phyloP scores from a whole-genome alignment of 2,888 invertebrate genomes.

The Oscheius sp. region DNA sequence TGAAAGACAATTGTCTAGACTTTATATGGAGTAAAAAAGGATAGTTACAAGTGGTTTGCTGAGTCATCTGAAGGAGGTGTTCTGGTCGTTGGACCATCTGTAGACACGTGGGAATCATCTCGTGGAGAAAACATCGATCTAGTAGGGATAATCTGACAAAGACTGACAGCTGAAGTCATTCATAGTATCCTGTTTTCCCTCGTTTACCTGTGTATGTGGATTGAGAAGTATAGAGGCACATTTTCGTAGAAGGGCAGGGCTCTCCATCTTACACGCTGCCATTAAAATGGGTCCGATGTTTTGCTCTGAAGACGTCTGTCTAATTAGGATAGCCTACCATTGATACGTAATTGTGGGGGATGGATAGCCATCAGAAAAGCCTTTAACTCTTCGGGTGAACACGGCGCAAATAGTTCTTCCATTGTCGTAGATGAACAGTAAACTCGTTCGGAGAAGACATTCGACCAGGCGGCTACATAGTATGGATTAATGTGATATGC shows the following conservation, averaged over 20 bases:
- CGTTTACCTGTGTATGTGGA: constrained; percentile 55
- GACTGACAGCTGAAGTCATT: constrained; percentile 57
- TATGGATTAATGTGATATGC: constrained; percentile 69
- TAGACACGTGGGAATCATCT: constrained; percentile 69
- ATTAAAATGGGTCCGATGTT: constrained; percentile 69
- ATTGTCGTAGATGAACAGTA: constrained; percentile 43
- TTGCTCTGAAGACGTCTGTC: constrained; percentile 57
- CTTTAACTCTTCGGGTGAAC: constrained; percentile 68
- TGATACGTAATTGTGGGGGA: constrained; percentile 70
- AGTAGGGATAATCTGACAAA: constrained; percentile 69
- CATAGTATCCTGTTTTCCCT: neutral
- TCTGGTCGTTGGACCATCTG: constrained; percentile 66
- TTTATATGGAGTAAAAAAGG: neutral
- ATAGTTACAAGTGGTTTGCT: constrained; percentile 67
- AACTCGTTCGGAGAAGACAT: constrained; percentile 58
- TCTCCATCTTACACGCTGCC: constrained; percentile 70
- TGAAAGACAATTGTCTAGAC: constrained; percentile 68
- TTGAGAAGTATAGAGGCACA: constrained; percentile 67
- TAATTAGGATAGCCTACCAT: constrained; percentile 50
- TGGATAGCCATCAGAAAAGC: constrained; percentile 70
- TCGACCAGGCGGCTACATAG: constrained; percentile 70
- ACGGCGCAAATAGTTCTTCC: constrained; percentile 68
- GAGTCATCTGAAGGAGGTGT: constrained; percentile 69
- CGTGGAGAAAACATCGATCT: constrained; percentile 70
- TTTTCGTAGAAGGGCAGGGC: constrained; percentile 66